phyloP scores from a whole-genome alignment of 1,140 invertebrate genomes.

The Campoletis sonorensis region DNA sequence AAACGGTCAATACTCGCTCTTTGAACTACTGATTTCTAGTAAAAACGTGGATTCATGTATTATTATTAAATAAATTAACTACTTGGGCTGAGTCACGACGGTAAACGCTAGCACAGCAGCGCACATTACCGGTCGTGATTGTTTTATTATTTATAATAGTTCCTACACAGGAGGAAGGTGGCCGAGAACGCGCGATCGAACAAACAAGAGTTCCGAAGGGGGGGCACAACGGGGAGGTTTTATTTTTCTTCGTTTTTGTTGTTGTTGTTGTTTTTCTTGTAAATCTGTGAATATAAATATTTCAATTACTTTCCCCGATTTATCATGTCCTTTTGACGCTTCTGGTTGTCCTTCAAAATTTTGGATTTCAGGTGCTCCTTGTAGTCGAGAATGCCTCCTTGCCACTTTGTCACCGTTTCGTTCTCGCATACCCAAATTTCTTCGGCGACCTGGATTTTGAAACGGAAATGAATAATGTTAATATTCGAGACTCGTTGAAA shows the following conservation, averaged over 20 bases:
- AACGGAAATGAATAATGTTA: slow-evolving; percentile 26
- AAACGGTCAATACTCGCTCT: background rate
- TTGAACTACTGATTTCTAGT: background rate
- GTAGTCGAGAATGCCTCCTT: slow-evolving; percentile 96
- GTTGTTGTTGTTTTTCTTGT: no score
- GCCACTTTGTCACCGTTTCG: slow-evolving; percentile 96
- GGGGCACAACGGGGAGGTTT: background rate
- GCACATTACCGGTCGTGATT: slow-evolving; percentile 47
- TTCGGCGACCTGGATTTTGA: slow-evolving; percentile 90
- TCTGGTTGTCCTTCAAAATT: slow-evolving; percentile 83
- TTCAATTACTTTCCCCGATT: slow-evolving; percentile 66
- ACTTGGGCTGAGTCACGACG: slow-evolving; percentile 62
- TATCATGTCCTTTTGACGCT: slow-evolving; percentile 69
- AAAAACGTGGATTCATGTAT: slow-evolving; percentile 48
- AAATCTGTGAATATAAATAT: slow-evolving; percentile 44
- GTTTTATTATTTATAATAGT: slow-evolving; percentile 27
- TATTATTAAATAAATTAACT: slow-evolving; percentile 74
- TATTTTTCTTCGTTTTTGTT: slow-evolving; percentile 9
- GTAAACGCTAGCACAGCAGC: slow-evolving; percentile 67
- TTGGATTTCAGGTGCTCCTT: slow-evolving; percentile 95
- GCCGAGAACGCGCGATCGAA: slow-evolving; percentile 40
- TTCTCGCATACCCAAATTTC: slow-evolving; percentile 99
- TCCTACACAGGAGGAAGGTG: slow-evolving; percentile 23
- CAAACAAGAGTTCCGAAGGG: slow-evolving; percentile 16
- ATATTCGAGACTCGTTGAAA: background rate